These are phyloP conservation scores for Conops quadrifasciatus DNA, from an alignment of 2,888 invertebrate genomes.

Conservation along the genomic window DNA sequence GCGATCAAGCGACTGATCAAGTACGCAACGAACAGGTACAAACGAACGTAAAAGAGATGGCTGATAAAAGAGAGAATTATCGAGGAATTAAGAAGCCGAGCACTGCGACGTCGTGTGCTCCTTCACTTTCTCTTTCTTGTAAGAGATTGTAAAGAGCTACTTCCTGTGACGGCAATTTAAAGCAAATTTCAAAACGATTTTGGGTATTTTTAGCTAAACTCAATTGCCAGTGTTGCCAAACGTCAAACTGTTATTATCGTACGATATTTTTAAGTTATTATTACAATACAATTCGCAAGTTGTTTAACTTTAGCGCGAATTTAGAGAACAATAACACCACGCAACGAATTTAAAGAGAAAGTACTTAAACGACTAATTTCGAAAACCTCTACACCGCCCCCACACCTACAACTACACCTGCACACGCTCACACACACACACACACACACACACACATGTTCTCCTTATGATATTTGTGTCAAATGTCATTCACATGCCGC, in stretches of 20 bases:
- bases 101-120: background rate
- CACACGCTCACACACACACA: background rate
- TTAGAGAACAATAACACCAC: too few species aligned
- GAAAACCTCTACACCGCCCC: too few species aligned
- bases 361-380: too few species aligned
- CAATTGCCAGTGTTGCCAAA: too few species aligned
- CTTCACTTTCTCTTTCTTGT: background rate
- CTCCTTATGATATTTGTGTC: background rate
- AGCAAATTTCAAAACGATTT: too few species aligned
- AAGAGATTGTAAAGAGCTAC: conserved; percentile 8
- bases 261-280: too few species aligned
- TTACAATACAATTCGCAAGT: too few species aligned
- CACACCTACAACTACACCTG: too few species aligned
- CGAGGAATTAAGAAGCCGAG: background rate
- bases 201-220: too few species aligned
- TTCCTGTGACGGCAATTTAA: conserved; percentile 40
- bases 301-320: too few species aligned
- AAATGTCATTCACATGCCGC: background rate
- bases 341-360: too few species aligned
- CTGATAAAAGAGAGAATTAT: background rate
- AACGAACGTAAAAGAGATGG: background rate
- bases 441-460: background rate
- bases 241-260: too few species aligned
- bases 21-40: background rate
- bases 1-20: background rate